Conservation (phyloP, 2,888 invertebrate species). For the Hololepta plana region DNA sequence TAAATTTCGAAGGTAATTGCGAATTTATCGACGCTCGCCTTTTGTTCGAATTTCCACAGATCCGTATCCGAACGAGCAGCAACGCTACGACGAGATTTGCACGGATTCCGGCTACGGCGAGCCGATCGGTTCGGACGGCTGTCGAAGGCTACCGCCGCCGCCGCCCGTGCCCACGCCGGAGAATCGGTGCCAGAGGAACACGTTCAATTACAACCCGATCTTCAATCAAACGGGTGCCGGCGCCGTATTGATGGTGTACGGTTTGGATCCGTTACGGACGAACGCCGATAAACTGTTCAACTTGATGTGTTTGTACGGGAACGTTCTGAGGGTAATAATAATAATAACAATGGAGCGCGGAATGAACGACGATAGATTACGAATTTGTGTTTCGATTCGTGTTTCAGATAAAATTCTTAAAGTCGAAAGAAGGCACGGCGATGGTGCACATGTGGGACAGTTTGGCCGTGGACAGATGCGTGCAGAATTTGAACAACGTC, state of each 20-base stretch:
- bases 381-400: slow-evolving; percentile 7
- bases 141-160: slow-evolving; percentile 15
- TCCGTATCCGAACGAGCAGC: slow-evolving; percentile 22
- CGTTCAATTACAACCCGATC: no score
- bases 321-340: slow-evolving; percentile 73
- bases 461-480: slow-evolving; percentile 84
- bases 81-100: slow-evolving; percentile 28
- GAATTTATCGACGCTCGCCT: slow-evolving; percentile 1
- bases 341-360: no score
- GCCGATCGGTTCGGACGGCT: slow-evolving; percentile 20
- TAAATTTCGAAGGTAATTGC: neutral
- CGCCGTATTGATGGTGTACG: slow-evolving; percentile 96
- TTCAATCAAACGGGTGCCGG: slow-evolving; percentile 45
- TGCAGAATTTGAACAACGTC: slow-evolving; percentile 87
- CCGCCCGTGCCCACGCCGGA: slow-evolving; percentile 30
- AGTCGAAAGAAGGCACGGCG: slow-evolving; percentile 95
- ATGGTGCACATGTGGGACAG: slow-evolving; percentile 99
- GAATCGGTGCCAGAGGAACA: slow-evolving; percentile 21
- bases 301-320: slow-evolving; percentile 96
- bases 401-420: slow-evolving; percentile 72
- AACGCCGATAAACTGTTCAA: slow-evolving; percentile 96
- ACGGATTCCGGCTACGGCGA: slow-evolving; percentile 25
- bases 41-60: slow-evolving; percentile 17
- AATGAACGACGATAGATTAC: no score
- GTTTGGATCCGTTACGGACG: slow-evolving; percentile 80